Base-by-base conservation (phyloP, 2,888 invertebrate species). In the Podotricha telesiphe region DNA sequence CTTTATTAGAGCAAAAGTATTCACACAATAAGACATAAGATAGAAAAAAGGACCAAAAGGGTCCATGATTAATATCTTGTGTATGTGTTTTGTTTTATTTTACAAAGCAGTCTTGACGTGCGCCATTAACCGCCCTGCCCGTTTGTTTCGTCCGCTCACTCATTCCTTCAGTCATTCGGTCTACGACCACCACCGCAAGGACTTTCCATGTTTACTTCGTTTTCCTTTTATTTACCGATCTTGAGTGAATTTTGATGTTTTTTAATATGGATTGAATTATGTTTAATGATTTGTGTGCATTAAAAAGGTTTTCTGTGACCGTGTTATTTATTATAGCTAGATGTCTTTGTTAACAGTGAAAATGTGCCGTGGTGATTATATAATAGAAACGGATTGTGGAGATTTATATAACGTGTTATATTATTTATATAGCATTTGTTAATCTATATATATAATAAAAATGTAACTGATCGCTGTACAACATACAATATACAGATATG, bases 161-260 rank as follows among this genome's bases (percentile, higher is more conserved):
- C 84, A 82, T 71, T 71, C 67, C 65, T 70, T 71, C 71, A 58
- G 50, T 59, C 67, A 56, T 73, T 86, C 83, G 80, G 78, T 80
- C 82, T 82, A 88, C 84, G 87, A 85, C 86, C 88, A 89, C 87
- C 89, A n/a, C n/a, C n/a, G n/a, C 88, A 84, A 89, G 88, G 90
- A 89, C 84, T 81, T 80, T 83, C 80, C 77, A 81, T 82, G 86
- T 88, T 82, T 82, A 77, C 75, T 73, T 79, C 28, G 76, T 82
- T 81, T 67, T 37, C 50, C 53, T 53, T 67, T 61, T 61, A 67
- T 67, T 67, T 62, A 67, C 67, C 51, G 61, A 61, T 61, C 67
- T 62, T 62, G 53, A 67, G 66, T 61, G 66, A 67, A 67, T 51
- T 67, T 51, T 50, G 51, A 48, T 62, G 62, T 62, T 48, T 62